phyloP scores from a whole-genome alignment of 1,140 invertebrate species.

The Pissodes strobi region DNA sequence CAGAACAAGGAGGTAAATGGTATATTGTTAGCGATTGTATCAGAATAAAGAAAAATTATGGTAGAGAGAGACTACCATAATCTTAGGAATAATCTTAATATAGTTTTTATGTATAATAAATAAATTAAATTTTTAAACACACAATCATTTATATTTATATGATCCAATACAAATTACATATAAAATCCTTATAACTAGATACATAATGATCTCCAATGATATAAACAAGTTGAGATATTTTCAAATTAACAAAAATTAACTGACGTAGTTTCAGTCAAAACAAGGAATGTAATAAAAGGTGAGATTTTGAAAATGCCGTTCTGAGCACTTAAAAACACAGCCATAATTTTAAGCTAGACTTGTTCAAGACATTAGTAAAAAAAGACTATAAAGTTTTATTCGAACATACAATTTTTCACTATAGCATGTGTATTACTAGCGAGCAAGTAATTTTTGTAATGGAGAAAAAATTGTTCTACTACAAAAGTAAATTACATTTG shows the following conservation, averaged over 20 bases:
- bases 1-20: constrained; percentile 83
- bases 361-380: too few relatives aligned
- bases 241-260: too few relatives aligned
- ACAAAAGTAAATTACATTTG: too few relatives aligned
- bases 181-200: constrained; percentile 17
- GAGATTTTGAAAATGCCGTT: background rate
- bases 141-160: constrained; percentile 8
- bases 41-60: constrained; percentile 68
- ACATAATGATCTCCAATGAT: too few relatives aligned
- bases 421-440: too few relatives aligned
- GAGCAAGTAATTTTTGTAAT: too few relatives aligned
- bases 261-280: background rate
- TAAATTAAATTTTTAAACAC: background rate
- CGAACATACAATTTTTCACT: too few relatives aligned
- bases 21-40: constrained; percentile 84
- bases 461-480: too few relatives aligned
- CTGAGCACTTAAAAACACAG: constrained; percentile 17
- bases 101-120: too few relatives aligned
- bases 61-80: constrained; percentile 17
- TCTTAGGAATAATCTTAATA: background rate
- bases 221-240: too few relatives aligned
- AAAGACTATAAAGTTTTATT: too few relatives aligned
- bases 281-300: constrained; percentile 9
- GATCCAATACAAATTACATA: constrained; percentile 21
- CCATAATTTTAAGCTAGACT: constrained; percentile 8